Base-by-base conservation (phyloP, 2,888 invertebrate genomes). In the Suillia variegata region DNA sequence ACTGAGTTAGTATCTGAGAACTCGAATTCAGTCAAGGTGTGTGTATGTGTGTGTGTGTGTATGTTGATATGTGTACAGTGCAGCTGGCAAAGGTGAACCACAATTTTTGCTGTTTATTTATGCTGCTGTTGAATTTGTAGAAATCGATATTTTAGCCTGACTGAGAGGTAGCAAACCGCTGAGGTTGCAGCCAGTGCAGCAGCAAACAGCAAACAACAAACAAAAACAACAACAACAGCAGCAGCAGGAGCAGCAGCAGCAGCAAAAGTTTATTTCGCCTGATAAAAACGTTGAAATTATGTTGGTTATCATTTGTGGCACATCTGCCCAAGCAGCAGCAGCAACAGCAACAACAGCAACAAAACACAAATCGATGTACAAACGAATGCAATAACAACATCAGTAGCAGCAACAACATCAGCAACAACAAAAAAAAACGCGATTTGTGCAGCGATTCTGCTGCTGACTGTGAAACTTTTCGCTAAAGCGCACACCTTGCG, bases 221-320 rank as follows among this genome's bases (percentile, higher is more conserved):
- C 31, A 31, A 31, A 13, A 38, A 38, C 6, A 31, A 12, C 31
- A 31, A 31, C 31, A 31, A 31, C 31, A 31, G 38, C 8, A n/a
- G n/a, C 38, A 38, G 20, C 6, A 45, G 18, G 3, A 20, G 45
- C 13, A 18, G 20, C 45, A 45, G 13, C 13, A 13, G 45, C 45
- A 45, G 45, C 45, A 45, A 45, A 45, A 45, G 4, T 4, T 17
- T 45, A 18, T 18, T 13, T 45, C 20, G 18, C 17, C 18, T 20
- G 45, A 45, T 45, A 45, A 45, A 45, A 45, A 45, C 20, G 45
- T 45, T 45, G 45, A 13, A 45, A 20, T 45, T 45, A 45, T 45
- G 5, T 45, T 53, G 13, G 61, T 62, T 66, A 67, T 70, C 70
- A 54, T 24, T 54, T 54, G 56, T 61, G 60, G 33, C 65, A 63